Evolutionary conservation across 2,113 vertebrate species (phyloP).

Genomic region (Odontesthes bonariensis): DNA sequence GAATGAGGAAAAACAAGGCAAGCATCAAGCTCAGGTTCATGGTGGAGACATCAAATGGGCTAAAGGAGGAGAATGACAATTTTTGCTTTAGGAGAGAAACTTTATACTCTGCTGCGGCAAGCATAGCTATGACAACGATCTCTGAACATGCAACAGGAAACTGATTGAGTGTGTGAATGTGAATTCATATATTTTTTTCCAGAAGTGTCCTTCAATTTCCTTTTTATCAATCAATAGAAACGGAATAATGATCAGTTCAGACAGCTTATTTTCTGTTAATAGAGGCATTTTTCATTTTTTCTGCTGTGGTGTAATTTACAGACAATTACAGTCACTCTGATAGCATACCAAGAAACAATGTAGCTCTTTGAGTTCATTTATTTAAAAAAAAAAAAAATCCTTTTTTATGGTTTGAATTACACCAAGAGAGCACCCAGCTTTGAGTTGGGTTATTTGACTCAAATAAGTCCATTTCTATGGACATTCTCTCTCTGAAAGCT

Average conservation of each 20-base stretch:
- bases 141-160: no score
- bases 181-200: not conserved
- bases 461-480: constrained; percentile 42
- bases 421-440: constrained; percentile 41
- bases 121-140: no score
- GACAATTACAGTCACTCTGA: constrained; percentile 24
- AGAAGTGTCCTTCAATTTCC: not conserved
- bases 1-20: constrained; percentile 50
- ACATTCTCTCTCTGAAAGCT: not conserved
- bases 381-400: no score
- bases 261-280: not conserved
- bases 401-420: constrained; percentile 62
- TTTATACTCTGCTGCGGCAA: not conserved
- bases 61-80: not conserved
- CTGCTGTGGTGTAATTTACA: constrained; percentile 31
- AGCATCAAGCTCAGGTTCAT: constrained; percentile 54
- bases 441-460: constrained; percentile 48
- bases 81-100: not conserved
- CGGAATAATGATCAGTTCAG: constrained; percentile 6
- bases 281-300: constrained; percentile 10
- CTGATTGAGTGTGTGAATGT: no score
- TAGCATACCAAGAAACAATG: constrained; percentile 50
- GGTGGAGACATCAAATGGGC: constrained; percentile 12
- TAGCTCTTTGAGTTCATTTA: constrained; percentile 49
- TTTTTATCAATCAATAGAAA: not conserved